phyloP scores from a whole-genome alignment of 1,140 invertebrate genomes.

The Eueides isabella region DNA sequence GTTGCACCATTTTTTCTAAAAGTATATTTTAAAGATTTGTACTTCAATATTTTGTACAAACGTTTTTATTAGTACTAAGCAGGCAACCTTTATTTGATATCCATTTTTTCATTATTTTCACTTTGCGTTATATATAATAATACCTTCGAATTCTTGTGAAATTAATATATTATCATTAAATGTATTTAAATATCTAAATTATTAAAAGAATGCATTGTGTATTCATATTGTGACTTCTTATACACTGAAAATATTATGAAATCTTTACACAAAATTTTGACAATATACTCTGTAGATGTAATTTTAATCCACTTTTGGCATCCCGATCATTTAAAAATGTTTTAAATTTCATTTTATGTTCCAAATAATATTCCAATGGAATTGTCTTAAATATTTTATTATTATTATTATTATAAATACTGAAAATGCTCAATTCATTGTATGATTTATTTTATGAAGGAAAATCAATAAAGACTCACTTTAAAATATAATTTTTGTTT shows the following conservation, averaged over 20 bases:
- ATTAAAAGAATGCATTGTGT: background rate
- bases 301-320: background rate
- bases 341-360: background rate
- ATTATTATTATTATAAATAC: background rate
- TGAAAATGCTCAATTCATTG: conserved; percentile 33
- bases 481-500: conserved; percentile 35
- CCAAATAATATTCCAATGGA: background rate
- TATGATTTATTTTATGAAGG: conserved; percentile 60
- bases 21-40: background rate
- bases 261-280: background rate
- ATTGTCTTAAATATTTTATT: background rate
- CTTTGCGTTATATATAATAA: background rate
- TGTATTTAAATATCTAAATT: background rate
- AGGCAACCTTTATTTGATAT: background rate
- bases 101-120: background rate
- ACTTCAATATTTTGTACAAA: background rate
- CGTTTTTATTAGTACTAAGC: background rate
- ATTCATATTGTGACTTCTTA: background rate
- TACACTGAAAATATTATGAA: conserved; percentile 7
- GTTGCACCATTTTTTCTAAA: background rate
- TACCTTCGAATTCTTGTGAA: background rate
- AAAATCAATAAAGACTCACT: conserved; percentile 69
- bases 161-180: too few relatives aligned
- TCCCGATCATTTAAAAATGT: background rate
- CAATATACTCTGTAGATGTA: background rate